A percentile compares a stretch with the other conserved stretches of the same genome.
These are phyloP conservation scores for Enteromius viviparus DNA, from an alignment of 2,797 vertebrate species.

Conservation along the genomic window DNA sequence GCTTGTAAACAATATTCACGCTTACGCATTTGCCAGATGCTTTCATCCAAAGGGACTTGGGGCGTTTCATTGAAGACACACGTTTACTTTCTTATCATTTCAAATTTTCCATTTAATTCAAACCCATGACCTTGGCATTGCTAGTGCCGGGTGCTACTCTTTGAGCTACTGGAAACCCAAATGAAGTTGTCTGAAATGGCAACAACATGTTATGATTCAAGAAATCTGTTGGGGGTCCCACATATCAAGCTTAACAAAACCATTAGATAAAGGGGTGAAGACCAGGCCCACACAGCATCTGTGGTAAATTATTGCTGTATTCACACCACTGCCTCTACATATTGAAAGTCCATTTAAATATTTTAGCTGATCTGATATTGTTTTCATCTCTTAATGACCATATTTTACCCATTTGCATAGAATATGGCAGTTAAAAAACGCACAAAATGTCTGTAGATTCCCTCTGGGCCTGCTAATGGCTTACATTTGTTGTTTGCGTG, in stretches of 20 bases:
- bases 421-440: background rate
- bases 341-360: background rate
- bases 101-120: background rate
- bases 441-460: background rate
- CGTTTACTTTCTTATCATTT: background rate
- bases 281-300: background rate
- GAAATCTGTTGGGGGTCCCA: background rate
- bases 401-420: background rate
- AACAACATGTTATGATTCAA: background rate
- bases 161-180: background rate
- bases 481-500: background rate
- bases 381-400: background rate
- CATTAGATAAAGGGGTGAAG: background rate
- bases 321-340: background rate
- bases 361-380: background rate
- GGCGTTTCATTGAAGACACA: background rate
- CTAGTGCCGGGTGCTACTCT: background rate
- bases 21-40: background rate
- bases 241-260: background rate
- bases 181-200: background rate
- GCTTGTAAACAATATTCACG: background rate
- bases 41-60: background rate
- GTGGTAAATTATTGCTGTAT: background rate
- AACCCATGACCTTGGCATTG: background rate
- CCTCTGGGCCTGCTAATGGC: slow-evolving; percentile 8